These are phyloP conservation scores for Charadrius vociferus DNA, from an alignment of 2,113 vertebrate species.

Conservation along the genomic window DNA sequence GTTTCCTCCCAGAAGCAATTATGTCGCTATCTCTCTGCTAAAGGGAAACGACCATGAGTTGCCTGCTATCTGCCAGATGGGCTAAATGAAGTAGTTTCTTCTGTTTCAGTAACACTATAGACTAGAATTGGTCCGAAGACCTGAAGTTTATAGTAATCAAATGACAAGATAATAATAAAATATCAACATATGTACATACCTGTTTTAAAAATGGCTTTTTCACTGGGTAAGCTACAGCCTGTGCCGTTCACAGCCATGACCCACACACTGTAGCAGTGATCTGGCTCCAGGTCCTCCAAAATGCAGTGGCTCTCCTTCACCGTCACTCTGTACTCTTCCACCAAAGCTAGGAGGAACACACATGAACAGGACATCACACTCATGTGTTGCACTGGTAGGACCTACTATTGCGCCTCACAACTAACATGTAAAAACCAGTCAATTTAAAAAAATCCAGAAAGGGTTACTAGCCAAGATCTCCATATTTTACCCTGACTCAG, in stretches of 20 bases:
- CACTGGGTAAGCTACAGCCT: slow-evolving; percentile 94
- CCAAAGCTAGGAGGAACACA: slow-evolving; percentile 76
- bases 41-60: neutral
- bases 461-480: neutral
- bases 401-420: neutral
- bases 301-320: slow-evolving; percentile 96
- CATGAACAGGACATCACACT: neutral
- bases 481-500: neutral
- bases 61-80: neutral
- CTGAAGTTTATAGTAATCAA: neutral
- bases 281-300: slow-evolving; percentile 93
- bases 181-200: slow-evolving; percentile 75
- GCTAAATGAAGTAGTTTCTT: neutral
- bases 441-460: neutral
- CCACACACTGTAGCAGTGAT: slow-evolving; percentile 92
- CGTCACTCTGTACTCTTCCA: slow-evolving; percentile 94
- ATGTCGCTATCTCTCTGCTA: neutral
- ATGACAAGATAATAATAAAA: neutral
- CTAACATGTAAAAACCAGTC: neutral
- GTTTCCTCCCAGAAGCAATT: neutral
- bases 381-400: neutral
- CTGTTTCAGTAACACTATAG: neutral
- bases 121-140: neutral
- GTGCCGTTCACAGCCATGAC: slow-evolving; percentile 96
- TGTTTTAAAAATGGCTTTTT: slow-evolving; percentile 88